phyloP scores from a whole-genome alignment of 2,888 invertebrate genomes.

The Eupithecia inturbata region DNA sequence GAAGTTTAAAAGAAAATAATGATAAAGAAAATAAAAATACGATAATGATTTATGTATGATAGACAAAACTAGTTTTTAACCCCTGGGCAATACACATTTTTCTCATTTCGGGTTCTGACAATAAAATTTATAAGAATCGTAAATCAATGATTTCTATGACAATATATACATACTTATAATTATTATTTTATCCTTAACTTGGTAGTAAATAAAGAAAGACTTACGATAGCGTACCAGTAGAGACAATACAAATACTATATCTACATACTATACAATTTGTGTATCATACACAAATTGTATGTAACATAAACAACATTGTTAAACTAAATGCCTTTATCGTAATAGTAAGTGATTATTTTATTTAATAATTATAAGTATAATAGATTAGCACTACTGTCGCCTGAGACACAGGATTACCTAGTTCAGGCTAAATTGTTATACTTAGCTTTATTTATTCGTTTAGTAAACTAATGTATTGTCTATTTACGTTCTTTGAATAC shows the following conservation, averaged over 20 bases:
- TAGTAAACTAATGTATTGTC: too few relatives aligned
- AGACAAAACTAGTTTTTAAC: background rate
- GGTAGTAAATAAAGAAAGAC: background rate
- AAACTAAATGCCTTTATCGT: too few relatives aligned
- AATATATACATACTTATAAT: background rate
- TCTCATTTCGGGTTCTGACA: background rate
- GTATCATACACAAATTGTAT: too few relatives aligned
- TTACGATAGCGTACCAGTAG: background rate
- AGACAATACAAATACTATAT: background rate
- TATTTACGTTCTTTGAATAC: too few relatives aligned
- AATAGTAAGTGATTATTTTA: too few relatives aligned
- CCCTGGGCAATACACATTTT: background rate
- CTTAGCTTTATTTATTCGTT: too few relatives aligned
- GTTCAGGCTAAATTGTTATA: too few relatives aligned
- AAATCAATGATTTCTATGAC: background rate
- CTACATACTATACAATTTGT: too few relatives aligned
- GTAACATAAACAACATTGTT: too few relatives aligned
- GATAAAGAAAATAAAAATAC: background rate
- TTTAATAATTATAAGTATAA: too few relatives aligned
- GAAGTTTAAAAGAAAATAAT: background rate
- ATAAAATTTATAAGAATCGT: background rate
- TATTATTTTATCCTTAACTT: background rate
- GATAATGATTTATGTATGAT: background rate
- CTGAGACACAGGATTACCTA: too few relatives aligned
- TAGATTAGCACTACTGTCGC: too few relatives aligned